phyloP scores from a whole-genome alignment of 2,113 vertebrate species.

The Pomatorhinus ruficollis region DNA sequence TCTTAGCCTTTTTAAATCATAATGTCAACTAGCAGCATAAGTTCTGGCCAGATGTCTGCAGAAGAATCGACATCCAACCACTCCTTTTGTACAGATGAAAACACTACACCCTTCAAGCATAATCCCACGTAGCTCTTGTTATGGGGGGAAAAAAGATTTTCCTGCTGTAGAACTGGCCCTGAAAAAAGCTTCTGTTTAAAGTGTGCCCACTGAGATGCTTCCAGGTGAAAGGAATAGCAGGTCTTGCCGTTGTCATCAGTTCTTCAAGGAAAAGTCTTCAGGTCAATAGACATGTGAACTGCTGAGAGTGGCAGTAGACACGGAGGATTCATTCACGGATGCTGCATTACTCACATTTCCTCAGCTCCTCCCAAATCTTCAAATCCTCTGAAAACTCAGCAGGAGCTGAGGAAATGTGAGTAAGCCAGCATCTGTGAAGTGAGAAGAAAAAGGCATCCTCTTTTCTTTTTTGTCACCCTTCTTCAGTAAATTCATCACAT shows the following conservation, averaged over 20 bases:
- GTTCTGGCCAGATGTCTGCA: not conserved
- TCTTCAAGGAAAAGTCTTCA: not conserved
- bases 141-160: not conserved
- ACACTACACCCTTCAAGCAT: not conserved
- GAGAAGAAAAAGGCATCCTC: not conserved
- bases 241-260: not conserved
- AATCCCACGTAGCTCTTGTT: not conserved
- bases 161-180: not conserved
- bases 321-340: not conserved
- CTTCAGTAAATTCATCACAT: not conserved
- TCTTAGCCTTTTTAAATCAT: not conserved
- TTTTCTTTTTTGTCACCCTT: not conserved
- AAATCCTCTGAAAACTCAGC: not conserved
- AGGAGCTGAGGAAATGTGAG: not conserved
- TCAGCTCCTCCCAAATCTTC: not conserved
- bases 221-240: not conserved
- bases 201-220: accelerated
- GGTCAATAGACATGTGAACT: not conserved
- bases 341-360: not conserved
- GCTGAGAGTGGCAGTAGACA: not conserved
- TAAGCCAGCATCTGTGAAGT: not conserved
- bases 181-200: not conserved
- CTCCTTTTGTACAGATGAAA: not conserved
- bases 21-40: not conserved
- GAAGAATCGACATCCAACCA: not conserved